phyloP scores from a whole-genome alignment of 2,113 vertebrate species.

The Gasterosteus aculeatus region DNA sequence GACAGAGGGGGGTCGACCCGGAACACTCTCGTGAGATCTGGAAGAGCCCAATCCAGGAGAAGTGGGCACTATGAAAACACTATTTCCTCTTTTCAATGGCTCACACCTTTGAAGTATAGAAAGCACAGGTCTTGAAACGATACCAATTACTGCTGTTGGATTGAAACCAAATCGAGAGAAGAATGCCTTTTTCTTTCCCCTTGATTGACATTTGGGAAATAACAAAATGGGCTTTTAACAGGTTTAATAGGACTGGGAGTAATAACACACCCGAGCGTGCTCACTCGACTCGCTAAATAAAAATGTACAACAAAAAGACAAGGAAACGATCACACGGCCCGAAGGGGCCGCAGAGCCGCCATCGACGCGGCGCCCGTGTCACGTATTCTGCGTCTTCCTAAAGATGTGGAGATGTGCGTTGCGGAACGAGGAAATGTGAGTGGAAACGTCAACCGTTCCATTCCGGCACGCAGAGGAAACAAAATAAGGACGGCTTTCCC shows the following conservation, averaged over 20 bases:
- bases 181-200: slow-evolving; percentile 6
- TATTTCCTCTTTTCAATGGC: slow-evolving; percentile 28
- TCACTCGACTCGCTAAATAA: slow-evolving; percentile 34
- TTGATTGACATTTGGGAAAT: slow-evolving; percentile 66
- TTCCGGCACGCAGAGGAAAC: slow-evolving; percentile 51
- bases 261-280: slow-evolving; percentile 37
- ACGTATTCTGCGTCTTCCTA: slow-evolving; percentile 15
- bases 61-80: slow-evolving; percentile 39
- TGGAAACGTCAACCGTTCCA: slow-evolving; percentile 28
- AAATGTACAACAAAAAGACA: slow-evolving; percentile 55
- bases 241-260: slow-evolving; percentile 65
- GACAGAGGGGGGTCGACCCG: slow-evolving; percentile 69
- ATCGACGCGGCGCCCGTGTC: neutral
- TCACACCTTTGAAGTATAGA: slow-evolving; percentile 64
- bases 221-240: slow-evolving; percentile 63
- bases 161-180: slow-evolving; percentile 49
- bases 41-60: slow-evolving; percentile 53
- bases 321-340: slow-evolving; percentile 13
- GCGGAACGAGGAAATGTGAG: slow-evolving; percentile 26
- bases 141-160: slow-evolving; percentile 49
- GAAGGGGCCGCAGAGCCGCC: neutral
- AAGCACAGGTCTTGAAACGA: slow-evolving; percentile 42
- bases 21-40: slow-evolving; percentile 62
- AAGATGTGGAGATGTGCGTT: slow-evolving; percentile 27
- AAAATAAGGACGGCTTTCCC: slow-evolving; percentile 63